Evolutionary conservation across 2,888 invertebrate species (phyloP).

Genomic region (Gastrophysa polygoni): DNA sequence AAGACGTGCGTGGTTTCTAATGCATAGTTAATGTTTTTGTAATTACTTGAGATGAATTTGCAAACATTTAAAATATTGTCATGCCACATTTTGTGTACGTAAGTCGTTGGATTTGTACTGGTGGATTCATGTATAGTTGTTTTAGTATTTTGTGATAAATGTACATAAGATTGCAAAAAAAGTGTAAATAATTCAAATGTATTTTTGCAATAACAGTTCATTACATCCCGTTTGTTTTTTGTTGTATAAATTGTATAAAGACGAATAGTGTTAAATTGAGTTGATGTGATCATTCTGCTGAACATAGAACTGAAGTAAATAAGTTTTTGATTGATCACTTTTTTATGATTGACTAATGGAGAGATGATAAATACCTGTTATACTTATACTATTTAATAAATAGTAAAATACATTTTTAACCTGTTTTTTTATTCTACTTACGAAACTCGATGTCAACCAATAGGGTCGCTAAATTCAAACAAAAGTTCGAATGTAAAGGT

Average conservation of each 20-base stretch:
- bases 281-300: constrained; percentile 32
- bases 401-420: constrained; percentile 40
- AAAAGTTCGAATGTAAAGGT: too few relatives aligned
- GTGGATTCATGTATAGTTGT: constrained; percentile 47
- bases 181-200: constrained; percentile 46
- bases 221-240: neutral
- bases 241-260: constrained; percentile 36
- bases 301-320: constrained; percentile 32
- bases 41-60: too few relatives aligned
- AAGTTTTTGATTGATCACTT: constrained; percentile 31
- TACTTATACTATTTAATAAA: constrained; percentile 40
- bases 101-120: constrained; percentile 21
- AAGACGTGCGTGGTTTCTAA: too few relatives aligned
- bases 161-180: constrained; percentile 49
- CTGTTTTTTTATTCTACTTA: constrained; percentile 11
- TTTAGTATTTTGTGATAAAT: constrained; percentile 52
- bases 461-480: too few relatives aligned
- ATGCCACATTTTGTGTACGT: too few relatives aligned
- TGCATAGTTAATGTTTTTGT: too few relatives aligned
- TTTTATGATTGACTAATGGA: constrained; percentile 27
- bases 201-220: constrained; percentile 22
- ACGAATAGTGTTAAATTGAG: constrained; percentile 36
- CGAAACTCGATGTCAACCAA: neutral
- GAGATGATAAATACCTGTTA: constrained; percentile 39
- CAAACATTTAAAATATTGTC: too few relatives aligned